Evolutionary conservation across 2,797 vertebrate species (phyloP), one percentile per base, ranked within the genome.

Genomic region (Gallinago stenura): DNA sequence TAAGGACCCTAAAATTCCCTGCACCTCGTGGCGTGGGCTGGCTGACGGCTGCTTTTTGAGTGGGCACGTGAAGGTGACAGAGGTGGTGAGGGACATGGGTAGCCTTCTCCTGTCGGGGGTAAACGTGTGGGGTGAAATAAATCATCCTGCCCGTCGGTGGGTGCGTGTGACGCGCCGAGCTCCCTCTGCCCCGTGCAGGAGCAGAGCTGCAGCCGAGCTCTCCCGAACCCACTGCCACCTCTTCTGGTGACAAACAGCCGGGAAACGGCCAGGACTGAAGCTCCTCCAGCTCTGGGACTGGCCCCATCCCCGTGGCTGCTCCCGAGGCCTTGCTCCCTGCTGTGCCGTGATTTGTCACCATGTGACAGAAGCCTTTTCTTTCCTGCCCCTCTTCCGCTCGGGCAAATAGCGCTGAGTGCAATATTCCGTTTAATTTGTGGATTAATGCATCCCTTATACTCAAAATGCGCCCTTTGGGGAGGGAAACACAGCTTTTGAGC

Each of bases 151-250:
- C 16, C 1, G 0, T 14, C 21, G 4, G 10, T 0, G n/a, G 19
- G 80, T 0, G 30, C 0, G 1, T 8, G 21, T 6, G 53, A 31
- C 24, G 28, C 16, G 2, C 0, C 0, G 18, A 21, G 80, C 58
- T 57, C 2, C 7, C 45, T 1, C 4, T 4, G 18, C 17, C 31
- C 37, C 2, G 9, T 3, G 56, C 4, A 0, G 0, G 11, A 35
- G 16, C 0, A 3, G 33, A 4, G 1, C 28, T 24, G 8, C 1
- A 2, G 50, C 56, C 0, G 5, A 33, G 31, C 39, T 0, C 7
- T 0, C 39, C n/a, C 2, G 30, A 41, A 7, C 33, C 3, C 28
- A 3, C 21, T n/a, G 7, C n/a, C n/a, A 22, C 4, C 2, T 28
- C 17, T 39, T 18, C 45, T 10, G 5, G 31, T 12, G 26, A 5